A percentile compares a stretch with the other conserved stretches of the same genome.
These are phyloP conservation scores for Crotalus horridus DNA, from an alignment of 2,113 vertebrate genomes.

Conservation along the genomic window DNA sequence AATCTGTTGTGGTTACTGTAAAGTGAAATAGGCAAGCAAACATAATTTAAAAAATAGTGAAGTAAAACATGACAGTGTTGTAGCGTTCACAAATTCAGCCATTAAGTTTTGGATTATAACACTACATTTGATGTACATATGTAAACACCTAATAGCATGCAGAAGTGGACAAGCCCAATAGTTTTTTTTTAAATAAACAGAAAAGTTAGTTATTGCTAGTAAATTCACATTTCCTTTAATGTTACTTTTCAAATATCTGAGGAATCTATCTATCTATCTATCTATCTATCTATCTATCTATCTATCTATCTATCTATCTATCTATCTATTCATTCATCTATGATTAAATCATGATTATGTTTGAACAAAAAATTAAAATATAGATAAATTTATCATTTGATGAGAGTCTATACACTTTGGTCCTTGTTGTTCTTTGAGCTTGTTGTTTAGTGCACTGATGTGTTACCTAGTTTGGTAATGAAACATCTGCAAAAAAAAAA, in stretches of 20 bases:
- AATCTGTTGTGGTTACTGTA: not conserved
- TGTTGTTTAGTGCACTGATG: not conserved
- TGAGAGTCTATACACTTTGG: not conserved
- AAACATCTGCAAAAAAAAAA: not conserved
- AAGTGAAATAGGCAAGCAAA: not conserved
- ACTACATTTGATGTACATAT: not conserved
- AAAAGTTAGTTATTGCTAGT: not conserved
- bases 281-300: too few relatives aligned
- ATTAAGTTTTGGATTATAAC: not conserved
- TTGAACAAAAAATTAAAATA: not conserved
- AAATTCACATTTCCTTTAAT: not conserved
- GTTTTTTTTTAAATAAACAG: not conserved
- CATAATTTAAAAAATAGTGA: not conserved
- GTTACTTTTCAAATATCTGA: not conserved
- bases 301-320: not conserved
- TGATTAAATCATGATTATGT: not conserved
- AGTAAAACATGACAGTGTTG: not conserved
- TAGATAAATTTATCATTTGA: not conserved
- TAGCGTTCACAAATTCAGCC: not conserved
- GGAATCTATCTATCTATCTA: too few relatives aligned
- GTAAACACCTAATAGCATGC: not conserved
- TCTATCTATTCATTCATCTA: not conserved
- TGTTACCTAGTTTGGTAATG: not conserved
- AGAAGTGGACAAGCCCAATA: not conserved
- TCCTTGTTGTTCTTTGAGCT: not conserved